Evolutionary conservation across 2,113 vertebrate species (phyloP), one percentile per base, ranked within the genome.

Genomic region (Nymphicus hollandicus): DNA sequence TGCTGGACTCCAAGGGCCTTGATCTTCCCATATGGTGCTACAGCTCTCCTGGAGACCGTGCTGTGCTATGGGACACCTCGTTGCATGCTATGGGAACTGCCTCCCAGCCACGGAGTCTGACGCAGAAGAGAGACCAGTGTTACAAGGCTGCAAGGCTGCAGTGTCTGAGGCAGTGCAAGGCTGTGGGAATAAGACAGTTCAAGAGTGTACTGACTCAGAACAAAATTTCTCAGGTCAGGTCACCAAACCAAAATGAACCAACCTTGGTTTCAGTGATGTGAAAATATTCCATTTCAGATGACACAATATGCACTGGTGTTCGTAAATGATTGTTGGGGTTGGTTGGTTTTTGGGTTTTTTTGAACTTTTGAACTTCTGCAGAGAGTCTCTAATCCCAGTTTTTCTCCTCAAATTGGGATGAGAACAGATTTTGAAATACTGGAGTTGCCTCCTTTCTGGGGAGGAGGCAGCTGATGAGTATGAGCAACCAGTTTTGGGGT

Each of bases 241-340:
- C 93, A 95, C 89, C 50, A 87, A 96, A 94, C 93, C 82, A 95
- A 87, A 93, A 95, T 92, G 86, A 94, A 79, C 23, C 76, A 85
- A 64, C 70, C 35, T 76, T 74, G 58, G 93, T 97, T 96, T 97
- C 92, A 79, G 96, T 86, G 74, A 93, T 76, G 92, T 87, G 52
- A 92, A 94, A 89, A 93, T 89, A 92, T 53, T 95, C 93, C 74
- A 43, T 86, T 94, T 93, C 86, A 93, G 88, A 64, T 91, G 72
- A 94, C 77, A 94, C 52, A 72, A 37, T 84, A 78, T 43, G 46
- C 35, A 81, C 64, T 71, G 61, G 8, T 83, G 63, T 83, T 90
- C 46, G 50, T 31, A 61, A 86, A 71, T n/a, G 16, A 11, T 13
- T 35, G 13, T 39, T 87, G 81, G 17, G 13, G 46, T 85, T 76